Conservation (phyloP, 1,140 invertebrate species). For the Gryon sp. region DNA sequence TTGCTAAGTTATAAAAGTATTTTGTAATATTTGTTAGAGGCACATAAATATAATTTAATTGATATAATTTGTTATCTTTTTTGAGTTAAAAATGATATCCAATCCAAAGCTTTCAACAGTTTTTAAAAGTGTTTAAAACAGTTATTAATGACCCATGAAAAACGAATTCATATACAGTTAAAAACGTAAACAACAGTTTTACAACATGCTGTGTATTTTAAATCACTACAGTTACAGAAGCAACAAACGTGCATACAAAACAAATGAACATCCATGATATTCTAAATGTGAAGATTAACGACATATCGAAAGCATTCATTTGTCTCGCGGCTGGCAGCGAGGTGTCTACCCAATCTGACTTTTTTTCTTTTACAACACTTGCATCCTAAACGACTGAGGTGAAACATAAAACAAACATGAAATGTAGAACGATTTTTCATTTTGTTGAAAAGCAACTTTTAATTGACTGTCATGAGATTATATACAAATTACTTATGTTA, state of each 20-base stretch:
- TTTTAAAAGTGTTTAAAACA: too few species aligned
- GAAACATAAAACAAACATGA: constrained; percentile 27
- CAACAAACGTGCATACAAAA: constrained; percentile 38
- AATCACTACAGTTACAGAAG: constrained; percentile 20
- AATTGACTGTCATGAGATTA: too few species aligned
- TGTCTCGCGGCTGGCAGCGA: constrained; percentile 38
- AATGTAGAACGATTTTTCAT: constrained; percentile 16
- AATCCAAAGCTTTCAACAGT: too few species aligned
- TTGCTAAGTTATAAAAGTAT: too few species aligned
- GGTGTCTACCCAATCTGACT: constrained; percentile 26
- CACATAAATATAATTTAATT: too few species aligned
- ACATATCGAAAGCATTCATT: constrained; percentile 54
- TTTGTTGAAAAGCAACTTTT: constrained; percentile 13
- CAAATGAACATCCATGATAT: constrained; percentile 55
- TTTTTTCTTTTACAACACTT: constrained; percentile 14
- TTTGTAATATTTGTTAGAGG: too few species aligned
- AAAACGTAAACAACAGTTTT: constrained; percentile 51
- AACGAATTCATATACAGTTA: constrained; percentile 38
- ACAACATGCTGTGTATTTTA: constrained; percentile 52
- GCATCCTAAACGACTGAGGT: constrained; percentile 1
- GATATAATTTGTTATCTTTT: too few species aligned
- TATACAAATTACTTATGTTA: too few species aligned
- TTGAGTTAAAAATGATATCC: too few species aligned
- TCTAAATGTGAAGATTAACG: constrained; percentile 59
- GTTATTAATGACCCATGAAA: constrained; percentile 28